Conservation (phyloP, 2,113 vertebrate genomes). For the Beaufortia kweichowensis region DNA sequence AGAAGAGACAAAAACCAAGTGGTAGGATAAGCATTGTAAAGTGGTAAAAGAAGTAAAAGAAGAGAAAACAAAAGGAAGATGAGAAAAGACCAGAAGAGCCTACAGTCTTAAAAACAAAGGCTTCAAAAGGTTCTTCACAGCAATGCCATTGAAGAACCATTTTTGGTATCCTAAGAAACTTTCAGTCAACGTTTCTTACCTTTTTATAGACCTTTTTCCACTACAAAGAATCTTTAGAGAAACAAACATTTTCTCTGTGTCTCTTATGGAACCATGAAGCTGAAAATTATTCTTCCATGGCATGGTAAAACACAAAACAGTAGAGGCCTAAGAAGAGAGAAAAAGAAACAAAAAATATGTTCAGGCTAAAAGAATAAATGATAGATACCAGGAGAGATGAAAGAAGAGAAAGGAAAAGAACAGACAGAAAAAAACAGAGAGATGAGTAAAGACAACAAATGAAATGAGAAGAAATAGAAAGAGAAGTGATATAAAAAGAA, state of each 20-base stretch:
- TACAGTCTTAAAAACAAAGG: neutral
- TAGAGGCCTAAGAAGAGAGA: neutral
- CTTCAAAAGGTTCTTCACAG: no score
- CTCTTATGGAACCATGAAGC: no score
- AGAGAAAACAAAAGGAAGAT: neutral
- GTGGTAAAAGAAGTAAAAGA: neutral
- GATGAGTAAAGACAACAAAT: neutral
- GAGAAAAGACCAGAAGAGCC: neutral
- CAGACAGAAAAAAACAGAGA: constrained; percentile 9
- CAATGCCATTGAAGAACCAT: no score
- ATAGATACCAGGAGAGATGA: neutral
- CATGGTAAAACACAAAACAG: no score
- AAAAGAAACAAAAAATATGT: neutral
- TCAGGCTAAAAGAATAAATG: neutral
- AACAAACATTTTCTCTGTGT: no score
- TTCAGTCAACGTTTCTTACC: no score
- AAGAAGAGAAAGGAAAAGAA: constrained; percentile 13
- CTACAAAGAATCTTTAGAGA: no score
- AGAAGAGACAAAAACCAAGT: neutral
- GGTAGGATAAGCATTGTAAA: no score
- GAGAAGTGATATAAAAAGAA: neutral
- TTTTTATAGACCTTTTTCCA: no score
- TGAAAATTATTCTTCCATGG: neutral
- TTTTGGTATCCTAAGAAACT: no score
- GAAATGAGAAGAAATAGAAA: no score